A percentile compares a stretch with the other conserved stretches of the same genome.
Evolutionary conservation across 2,113 vertebrate genomes (phyloP).

Genomic region (Eretmochelys imbricata): DNA sequence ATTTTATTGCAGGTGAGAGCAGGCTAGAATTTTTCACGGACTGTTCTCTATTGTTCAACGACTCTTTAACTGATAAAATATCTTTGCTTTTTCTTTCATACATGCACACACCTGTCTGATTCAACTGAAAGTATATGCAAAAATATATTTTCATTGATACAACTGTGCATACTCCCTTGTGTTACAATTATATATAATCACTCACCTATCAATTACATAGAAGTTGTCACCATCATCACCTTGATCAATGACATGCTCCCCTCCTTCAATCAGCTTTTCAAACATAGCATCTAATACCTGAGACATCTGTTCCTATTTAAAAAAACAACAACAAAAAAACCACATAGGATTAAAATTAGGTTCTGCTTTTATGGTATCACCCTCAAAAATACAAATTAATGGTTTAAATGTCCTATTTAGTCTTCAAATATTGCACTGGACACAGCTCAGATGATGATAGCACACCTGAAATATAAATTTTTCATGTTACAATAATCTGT

Average conservation of each 20-base stretch:
- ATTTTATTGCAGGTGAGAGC: not conserved
- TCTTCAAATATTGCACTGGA: not conserved
- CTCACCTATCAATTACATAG: slow-evolving; percentile 95
- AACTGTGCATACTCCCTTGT: not conserved
- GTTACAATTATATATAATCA: not conserved
- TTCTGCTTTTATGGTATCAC: not conserved
- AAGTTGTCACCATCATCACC: slow-evolving; percentile 99
- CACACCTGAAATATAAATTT: not conserved
- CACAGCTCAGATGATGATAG: not conserved
- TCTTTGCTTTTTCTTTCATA: not conserved
- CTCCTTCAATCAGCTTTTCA: slow-evolving; percentile 91
- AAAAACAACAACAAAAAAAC: slow-evolving; percentile 24
- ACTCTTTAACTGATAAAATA: not conserved
- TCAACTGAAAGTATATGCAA: not conserved
- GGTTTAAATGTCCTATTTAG: not conserved
- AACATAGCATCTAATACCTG: slow-evolving; percentile 98
- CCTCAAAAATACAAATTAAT: not conserved
- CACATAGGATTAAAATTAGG: slow-evolving; percentile 1
- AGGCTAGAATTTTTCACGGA: not conserved
- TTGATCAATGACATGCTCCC: slow-evolving; percentile 96
- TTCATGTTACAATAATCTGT: not conserved
- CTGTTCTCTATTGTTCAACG: not conserved
- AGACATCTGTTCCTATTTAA: slow-evolving; percentile 94
- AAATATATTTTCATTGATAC: not conserved
- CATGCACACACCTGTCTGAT: not conserved